phyloP scores from a whole-genome alignment of 1,140 invertebrate species.

The Drosophila prosaltans region DNA sequence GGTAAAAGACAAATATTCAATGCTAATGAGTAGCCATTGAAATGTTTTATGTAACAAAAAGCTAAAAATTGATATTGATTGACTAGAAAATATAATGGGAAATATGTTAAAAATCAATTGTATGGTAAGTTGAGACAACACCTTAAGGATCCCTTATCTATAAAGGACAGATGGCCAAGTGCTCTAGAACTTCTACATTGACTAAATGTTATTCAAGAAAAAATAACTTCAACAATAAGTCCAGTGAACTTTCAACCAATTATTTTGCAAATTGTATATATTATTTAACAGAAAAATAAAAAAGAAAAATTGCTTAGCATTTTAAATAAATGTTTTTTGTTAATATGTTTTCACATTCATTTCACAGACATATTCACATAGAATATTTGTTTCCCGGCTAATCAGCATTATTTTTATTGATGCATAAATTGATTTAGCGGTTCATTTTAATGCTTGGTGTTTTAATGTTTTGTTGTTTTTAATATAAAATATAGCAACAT shows the following conservation, averaged over 20 bases:
- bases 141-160: no score
- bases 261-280: not conserved
- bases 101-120: no score
- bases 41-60: not conserved
- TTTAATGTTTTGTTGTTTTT: constrained; percentile 24
- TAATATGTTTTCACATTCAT: not conserved
- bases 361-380: not conserved
- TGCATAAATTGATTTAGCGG: constrained; percentile 25
- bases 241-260: not conserved
- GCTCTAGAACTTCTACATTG: no score
- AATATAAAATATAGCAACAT: constrained; percentile 10
- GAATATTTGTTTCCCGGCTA: not conserved
- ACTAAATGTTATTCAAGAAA: no score
- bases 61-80: no score
- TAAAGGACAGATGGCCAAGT: no score
- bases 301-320: not conserved
- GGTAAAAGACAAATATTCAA: not conserved
- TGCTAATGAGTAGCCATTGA: not conserved
- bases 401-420: not conserved
- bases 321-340: not conserved
- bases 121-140: no score
- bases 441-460: constrained; percentile 22
- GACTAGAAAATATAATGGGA: no score
- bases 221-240: no score
- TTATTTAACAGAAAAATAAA: not conserved